phyloP scores from a whole-genome alignment of 2,113 vertebrate genomes.

The Prietella phreatophila region DNA sequence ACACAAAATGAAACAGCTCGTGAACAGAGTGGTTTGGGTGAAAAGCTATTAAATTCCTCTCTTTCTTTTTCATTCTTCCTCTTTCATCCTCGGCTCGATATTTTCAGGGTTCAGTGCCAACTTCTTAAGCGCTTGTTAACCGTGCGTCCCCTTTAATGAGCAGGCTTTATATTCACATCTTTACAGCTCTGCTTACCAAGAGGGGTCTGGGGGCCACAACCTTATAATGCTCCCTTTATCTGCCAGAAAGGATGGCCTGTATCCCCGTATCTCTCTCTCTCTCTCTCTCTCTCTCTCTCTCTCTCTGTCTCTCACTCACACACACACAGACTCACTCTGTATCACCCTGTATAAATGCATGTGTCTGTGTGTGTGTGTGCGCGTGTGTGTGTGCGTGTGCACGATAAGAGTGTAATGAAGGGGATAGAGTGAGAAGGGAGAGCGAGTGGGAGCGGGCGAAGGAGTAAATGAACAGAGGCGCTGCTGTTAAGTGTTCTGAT shows the following conservation, averaged over 20 bases:
- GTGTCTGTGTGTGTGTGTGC: slow-evolving; percentile 62
- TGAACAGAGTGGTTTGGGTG: neutral
- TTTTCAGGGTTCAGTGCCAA: slow-evolving; percentile 44
- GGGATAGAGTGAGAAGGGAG: slow-evolving; percentile 6
- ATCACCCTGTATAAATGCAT: slow-evolving; percentile 47
- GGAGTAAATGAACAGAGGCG: slow-evolving; percentile 70
- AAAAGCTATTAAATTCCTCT: slow-evolving; percentile 11
- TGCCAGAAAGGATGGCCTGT: slow-evolving; percentile 54
- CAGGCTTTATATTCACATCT: slow-evolving; percentile 39
- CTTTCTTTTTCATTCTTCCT: neutral
- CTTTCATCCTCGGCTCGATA: slow-evolving; percentile 25
- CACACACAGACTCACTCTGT: slow-evolving; percentile 39
- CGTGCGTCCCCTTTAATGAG: slow-evolving; percentile 47
- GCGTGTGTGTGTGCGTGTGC: slow-evolving; percentile 59
- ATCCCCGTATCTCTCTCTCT: slow-evolving; percentile 42
- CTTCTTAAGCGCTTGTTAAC: slow-evolving; percentile 49
- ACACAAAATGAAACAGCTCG: neutral
- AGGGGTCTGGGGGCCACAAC: slow-evolving; percentile 60
- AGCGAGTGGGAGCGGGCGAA: slow-evolving; percentile 47
- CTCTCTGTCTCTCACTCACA: slow-evolving; percentile 8
- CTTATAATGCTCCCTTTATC: slow-evolving; percentile 73
- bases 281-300: slow-evolving; percentile 1
- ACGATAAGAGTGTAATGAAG: slow-evolving; percentile 42
- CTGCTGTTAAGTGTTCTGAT: slow-evolving; percentile 77
- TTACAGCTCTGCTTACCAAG: slow-evolving; percentile 53